Conservation (phyloP, 1,140 invertebrate genomes). For the Lordiphosa mommai region DNA sequence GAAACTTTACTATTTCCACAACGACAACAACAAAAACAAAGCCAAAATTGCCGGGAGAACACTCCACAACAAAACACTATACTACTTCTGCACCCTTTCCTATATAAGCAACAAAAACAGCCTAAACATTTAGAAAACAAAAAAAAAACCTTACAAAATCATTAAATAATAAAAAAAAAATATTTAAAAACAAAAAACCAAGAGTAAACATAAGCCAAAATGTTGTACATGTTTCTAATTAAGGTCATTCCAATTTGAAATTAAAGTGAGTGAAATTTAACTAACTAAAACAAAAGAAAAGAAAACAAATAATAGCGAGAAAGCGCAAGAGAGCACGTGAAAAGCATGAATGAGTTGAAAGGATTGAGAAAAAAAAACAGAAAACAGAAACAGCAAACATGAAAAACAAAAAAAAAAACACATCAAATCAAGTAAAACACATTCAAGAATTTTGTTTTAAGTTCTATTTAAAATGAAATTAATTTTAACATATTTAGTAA, state of each 20-base stretch:
- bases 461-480: slow-evolving; percentile 76
- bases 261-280: slow-evolving; percentile 73
- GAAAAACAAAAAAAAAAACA: slow-evolving; percentile 16
- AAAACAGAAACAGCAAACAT: slow-evolving; percentile 12
- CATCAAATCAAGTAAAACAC: slow-evolving; percentile 44
- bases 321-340: slow-evolving; percentile 9
- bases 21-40: slow-evolving; percentile 38
- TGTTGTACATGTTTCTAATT: slow-evolving; percentile 75
- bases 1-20: slow-evolving; percentile 73
- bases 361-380: slow-evolving; percentile 12
- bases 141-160: slow-evolving; percentile 36
- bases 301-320: slow-evolving; percentile 19
- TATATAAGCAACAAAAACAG: slow-evolving; percentile 49
- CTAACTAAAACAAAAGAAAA: slow-evolving; percentile 34
- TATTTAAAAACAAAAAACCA: slow-evolving; percentile 3
- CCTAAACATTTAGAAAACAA: slow-evolving; percentile 46
- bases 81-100: slow-evolving; percentile 66
- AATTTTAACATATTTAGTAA: slow-evolving; percentile 45
- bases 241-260: slow-evolving; percentile 77
- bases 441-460: slow-evolving; percentile 76
- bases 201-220: slow-evolving; percentile 33
- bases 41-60: slow-evolving; percentile 71
- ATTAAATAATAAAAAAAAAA: no score
- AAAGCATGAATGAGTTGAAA: slow-evolving; percentile 50
- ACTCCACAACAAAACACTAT: slow-evolving; percentile 36